phyloP scores from a whole-genome alignment of 2,888 invertebrate species.

The Crocallis elinguaria region DNA sequence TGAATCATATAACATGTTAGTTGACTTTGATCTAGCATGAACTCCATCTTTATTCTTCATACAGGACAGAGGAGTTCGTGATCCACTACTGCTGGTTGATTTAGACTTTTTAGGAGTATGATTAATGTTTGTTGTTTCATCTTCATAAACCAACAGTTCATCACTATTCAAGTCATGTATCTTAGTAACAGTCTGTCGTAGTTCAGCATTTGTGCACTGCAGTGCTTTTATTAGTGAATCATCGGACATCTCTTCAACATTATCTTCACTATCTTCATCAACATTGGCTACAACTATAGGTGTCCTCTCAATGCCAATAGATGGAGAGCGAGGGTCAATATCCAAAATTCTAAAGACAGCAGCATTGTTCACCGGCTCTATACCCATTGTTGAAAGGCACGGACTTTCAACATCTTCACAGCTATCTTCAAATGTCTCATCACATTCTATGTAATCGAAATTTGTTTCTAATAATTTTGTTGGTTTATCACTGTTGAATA shows the following conservation, averaged over 20 bases:
- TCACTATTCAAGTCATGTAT: slow-evolving; percentile 67
- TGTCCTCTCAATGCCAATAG: slow-evolving; percentile 76
- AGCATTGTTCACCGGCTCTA: slow-evolving; percentile 39
- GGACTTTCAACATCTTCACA: slow-evolving; percentile 31
- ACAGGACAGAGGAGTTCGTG: slow-evolving; percentile 78
- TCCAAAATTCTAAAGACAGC: slow-evolving; percentile 62
- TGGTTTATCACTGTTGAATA: slow-evolving; percentile 59
- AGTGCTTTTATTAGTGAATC: slow-evolving; percentile 74
- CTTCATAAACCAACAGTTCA: slow-evolving; percentile 85
- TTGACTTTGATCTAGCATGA: slow-evolving; percentile 75
- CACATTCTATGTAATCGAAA: slow-evolving; percentile 83
- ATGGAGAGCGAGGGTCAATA: slow-evolving; percentile 78
- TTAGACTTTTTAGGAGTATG: slow-evolving; percentile 71
- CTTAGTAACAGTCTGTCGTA: slow-evolving; percentile 51
- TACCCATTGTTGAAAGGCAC: background rate
- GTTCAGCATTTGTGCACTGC: slow-evolving; percentile 68
- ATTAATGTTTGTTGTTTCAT: slow-evolving; percentile 61
- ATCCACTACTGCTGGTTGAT: slow-evolving; percentile 60
- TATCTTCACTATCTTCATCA: slow-evolving; percentile 53
- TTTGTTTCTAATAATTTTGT: slow-evolving; percentile 85
- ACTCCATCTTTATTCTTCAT: slow-evolving; percentile 77
- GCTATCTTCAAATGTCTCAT: slow-evolving; percentile 56
- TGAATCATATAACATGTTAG: slow-evolving; percentile 67
- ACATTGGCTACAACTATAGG: slow-evolving; percentile 72
- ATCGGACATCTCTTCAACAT: slow-evolving; percentile 80